A percentile compares a stretch with the other conserved stretches of the same genome.
These are phyloP conservation scores for Hydraecia micacea DNA, from an alignment of 2,888 invertebrate genomes.

Conservation along the genomic window DNA sequence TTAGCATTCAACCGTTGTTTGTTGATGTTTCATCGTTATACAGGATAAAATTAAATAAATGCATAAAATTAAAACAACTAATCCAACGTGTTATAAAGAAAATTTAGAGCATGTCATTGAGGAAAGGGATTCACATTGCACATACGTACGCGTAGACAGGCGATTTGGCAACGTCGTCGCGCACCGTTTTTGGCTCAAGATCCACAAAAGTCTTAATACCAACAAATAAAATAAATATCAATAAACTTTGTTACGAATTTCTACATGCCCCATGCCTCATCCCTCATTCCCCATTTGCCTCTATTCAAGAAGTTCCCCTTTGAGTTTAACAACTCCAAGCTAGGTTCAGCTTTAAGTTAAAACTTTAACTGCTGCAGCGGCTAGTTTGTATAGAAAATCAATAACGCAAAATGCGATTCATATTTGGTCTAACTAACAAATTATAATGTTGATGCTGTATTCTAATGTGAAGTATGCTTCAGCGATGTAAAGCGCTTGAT, in stretches of 20 bases:
- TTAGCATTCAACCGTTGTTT: not conserved
- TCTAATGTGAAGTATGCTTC: not conserved
- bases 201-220: not conserved
- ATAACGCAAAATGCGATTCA: constrained; percentile 44
- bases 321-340: constrained; percentile 29
- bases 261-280: not conserved
- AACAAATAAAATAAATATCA: not conserved
- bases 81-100: too few relatives aligned
- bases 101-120: too few relatives aligned
- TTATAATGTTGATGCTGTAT: constrained; percentile 15
- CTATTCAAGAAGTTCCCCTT: constrained; percentile 46
- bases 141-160: too few relatives aligned
- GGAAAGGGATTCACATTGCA: too few relatives aligned
- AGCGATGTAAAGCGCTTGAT: not conserved
- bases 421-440: constrained; percentile 11
- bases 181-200: not conserved
- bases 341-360: constrained; percentile 32
- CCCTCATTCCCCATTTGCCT: constrained; percentile 28
- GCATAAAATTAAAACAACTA: too few relatives aligned
- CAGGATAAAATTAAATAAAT: too few relatives aligned
- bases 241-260: constrained; percentile 5
- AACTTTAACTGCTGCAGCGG: constrained; percentile 38
- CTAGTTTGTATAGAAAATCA: constrained; percentile 51
- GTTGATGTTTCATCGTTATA: not conserved
- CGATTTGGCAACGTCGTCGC: too few relatives aligned